These are phyloP conservation scores for Abrostola triplasia DNA, from an alignment of 2,888 invertebrate genomes.

Conservation along the genomic window DNA sequence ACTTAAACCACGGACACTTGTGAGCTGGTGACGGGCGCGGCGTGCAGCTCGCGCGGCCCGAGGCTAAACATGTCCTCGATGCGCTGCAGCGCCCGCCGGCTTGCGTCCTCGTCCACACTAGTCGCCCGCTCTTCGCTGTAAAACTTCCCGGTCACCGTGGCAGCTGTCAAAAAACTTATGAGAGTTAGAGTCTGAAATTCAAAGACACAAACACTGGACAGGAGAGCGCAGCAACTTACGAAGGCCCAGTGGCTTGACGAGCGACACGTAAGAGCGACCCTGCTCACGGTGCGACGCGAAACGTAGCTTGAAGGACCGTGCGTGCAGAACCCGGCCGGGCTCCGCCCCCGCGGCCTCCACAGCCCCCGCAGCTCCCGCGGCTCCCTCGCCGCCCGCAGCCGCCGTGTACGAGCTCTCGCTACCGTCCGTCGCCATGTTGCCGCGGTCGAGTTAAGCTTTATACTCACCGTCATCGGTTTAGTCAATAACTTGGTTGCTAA, in stretches of 20 bases:
- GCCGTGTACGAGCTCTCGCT: constrained; percentile 17
- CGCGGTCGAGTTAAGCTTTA: neutral
- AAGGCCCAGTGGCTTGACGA: constrained; percentile 73
- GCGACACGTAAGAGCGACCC: constrained; percentile 80
- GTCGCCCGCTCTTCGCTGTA: constrained; percentile 55
- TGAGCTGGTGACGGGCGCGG: constrained; percentile 63
- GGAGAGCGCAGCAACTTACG: constrained; percentile 63
- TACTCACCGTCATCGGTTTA: neutral
- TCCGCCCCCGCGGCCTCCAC: constrained; percentile 23
- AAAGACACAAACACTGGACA: neutral
- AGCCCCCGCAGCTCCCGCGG: constrained; percentile 24
- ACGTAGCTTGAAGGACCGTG: constrained; percentile 77
- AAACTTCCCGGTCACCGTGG: constrained; percentile 75
- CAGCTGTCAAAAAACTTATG: constrained; percentile 63
- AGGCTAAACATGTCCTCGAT: constrained; percentile 64
- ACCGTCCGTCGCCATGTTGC: constrained; percentile 15
- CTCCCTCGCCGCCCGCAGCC: constrained; percentile 27
- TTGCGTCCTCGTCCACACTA: constrained; percentile 35
- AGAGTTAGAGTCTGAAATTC: neutral
- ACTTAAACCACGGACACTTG: constrained; percentile 62
- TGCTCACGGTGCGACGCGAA: constrained; percentile 79
- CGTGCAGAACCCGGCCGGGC: constrained; percentile 45
- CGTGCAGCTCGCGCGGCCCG: constrained; percentile 65
- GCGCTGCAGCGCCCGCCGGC: constrained; percentile 54
- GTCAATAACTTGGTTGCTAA: constrained; percentile 25